phyloP scores from a whole-genome alignment of 2,888 invertebrate genomes.

The Drosophila tripunctata region DNA sequence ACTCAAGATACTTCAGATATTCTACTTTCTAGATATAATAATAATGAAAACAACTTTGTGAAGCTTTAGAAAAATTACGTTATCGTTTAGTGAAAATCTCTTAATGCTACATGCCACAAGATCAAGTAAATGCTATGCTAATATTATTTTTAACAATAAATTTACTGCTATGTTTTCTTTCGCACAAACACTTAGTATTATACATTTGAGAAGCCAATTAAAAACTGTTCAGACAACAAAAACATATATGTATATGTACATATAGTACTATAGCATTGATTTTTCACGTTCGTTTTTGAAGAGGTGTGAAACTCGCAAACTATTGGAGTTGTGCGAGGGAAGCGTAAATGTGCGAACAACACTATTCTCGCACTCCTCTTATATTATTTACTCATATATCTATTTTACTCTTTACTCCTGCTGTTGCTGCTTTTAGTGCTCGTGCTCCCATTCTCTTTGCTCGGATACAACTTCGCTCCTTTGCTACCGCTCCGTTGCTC shows the following conservation, averaged over 20 bases:
- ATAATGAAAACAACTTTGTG: no score
- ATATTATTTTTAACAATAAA: constrained; percentile 5
- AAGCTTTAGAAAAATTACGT: no score
- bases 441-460: not conserved
- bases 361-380: constrained; percentile 41
- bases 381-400: constrained; percentile 7
- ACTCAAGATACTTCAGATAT: not conserved
- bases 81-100: not conserved
- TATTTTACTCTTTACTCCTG: constrained; percentile 24
- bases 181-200: not conserved
- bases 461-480: constrained; percentile 40
- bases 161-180: not conserved
- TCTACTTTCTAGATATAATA: not conserved
- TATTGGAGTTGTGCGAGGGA: no score
- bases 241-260: no score
- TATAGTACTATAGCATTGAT: constrained; percentile 67
- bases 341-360: constrained; percentile 47
- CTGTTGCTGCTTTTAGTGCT: no score
- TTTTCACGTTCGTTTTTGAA: constrained; percentile 50
- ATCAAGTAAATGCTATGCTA: not conserved
- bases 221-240: constrained; percentile 35
- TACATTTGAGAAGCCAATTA: constrained; percentile 46
- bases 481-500: constrained; percentile 10
- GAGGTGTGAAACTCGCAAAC: no score
- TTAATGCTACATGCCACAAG: not conserved